A percentile compares a stretch with the other conserved stretches of the same genome.
phyloP scores from a whole-genome alignment of 1,140 invertebrate genomes.

The Sipha flava region DNA sequence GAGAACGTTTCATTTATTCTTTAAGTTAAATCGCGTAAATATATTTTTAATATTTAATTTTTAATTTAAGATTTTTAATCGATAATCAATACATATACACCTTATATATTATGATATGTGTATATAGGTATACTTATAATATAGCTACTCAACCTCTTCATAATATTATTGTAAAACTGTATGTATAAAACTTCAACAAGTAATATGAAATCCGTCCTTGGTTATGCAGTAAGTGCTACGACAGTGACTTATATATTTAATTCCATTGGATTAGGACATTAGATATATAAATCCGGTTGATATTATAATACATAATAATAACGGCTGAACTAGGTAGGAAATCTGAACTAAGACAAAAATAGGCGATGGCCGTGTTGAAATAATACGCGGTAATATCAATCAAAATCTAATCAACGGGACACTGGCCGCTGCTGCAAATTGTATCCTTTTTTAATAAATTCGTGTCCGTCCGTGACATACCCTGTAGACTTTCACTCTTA shows the following conservation, averaged over 20 bases:
- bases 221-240: background rate
- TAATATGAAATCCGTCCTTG: slow-evolving; percentile 9
- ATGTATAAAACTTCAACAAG: too few species aligned
- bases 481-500: background rate
- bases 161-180: too few species aligned
- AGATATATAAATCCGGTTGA: too few species aligned
- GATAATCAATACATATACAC: too few species aligned
- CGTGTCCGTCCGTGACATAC: slow-evolving; percentile 19
- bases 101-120: too few species aligned
- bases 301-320: background rate
- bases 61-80: too few species aligned
- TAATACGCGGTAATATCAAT: background rate
- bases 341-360: background rate
- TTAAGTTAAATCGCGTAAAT: too few species aligned
- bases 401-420: slow-evolving; percentile 16
- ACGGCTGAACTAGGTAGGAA: too few species aligned
- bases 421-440: background rate
- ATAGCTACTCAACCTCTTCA: too few species aligned
- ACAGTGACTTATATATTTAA: background rate
- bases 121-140: too few species aligned
- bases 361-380: slow-evolving; percentile 22
- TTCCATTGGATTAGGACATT: slow-evolving; percentile 6
- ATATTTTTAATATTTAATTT: too few species aligned
- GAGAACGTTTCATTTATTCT: too few species aligned
- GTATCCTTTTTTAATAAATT: background rate